Conservation (phyloP, 2,113 vertebrate genomes). For the Leptosomus discolor region DNA sequence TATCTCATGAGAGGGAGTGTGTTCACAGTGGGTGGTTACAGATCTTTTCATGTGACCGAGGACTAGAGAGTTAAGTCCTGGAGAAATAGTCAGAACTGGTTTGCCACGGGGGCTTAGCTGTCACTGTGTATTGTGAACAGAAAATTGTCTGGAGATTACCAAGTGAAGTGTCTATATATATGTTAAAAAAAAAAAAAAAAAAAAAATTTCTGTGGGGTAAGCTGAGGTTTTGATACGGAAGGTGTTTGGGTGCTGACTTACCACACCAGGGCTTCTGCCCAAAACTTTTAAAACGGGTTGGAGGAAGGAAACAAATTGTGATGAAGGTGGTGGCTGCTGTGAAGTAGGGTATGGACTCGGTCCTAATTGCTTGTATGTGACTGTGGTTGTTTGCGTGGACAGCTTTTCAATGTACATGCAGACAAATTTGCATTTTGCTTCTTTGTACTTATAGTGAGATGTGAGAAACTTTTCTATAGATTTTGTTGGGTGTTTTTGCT, state of each 20-base stretch:
- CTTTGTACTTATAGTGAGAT: not conserved
- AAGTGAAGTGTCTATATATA: fast-evolving
- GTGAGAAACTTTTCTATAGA: not conserved
- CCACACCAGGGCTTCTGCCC: not conserved
- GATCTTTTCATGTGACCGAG: not conserved
- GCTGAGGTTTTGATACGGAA: not conserved
- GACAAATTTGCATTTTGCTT: not conserved
- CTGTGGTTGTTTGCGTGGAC: not conserved
- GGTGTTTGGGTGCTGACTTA: not conserved
- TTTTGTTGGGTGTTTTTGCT: not conserved
- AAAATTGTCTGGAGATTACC: not conserved
- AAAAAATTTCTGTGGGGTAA: not conserved
- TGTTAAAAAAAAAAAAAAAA: too few species aligned
- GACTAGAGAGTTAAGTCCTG: not conserved
- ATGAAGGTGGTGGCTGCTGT: not conserved
- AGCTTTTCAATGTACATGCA: not conserved
- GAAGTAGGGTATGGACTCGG: not conserved
- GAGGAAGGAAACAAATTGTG: not conserved
- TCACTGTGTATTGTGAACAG: not conserved
- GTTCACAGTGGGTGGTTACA: not conserved
- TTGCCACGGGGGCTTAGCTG: not conserved
- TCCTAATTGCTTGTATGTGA: not conserved
- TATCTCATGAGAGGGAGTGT: fast-evolving
- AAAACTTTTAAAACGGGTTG: not conserved
- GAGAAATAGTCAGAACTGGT: not conserved